These are phyloP conservation scores for Strigops habroptila DNA, from an alignment of 2,113 vertebrate species.

Conservation along the genomic window DNA sequence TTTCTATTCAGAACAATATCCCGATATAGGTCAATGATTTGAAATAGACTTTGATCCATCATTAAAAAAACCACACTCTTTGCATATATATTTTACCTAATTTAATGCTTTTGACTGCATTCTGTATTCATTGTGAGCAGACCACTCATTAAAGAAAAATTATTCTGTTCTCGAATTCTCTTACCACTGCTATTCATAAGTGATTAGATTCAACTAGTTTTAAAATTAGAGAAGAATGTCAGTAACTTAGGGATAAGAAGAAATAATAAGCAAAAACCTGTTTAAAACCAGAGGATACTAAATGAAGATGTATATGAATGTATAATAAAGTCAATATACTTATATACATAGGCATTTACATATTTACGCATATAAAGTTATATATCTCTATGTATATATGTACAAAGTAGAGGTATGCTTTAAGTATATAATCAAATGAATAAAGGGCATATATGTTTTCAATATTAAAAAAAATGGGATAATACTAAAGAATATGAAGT, in stretches of 20 bases:
- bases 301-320: neutral
- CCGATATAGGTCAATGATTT: neutral
- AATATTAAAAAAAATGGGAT: neutral
- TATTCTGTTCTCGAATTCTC: neutral
- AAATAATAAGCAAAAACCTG: neutral
- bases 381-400: neutral
- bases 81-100: neutral
- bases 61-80: neutral
- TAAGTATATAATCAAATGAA: neutral
- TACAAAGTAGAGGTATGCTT: neutral
- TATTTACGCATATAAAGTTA: neutral
- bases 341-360: neutral
- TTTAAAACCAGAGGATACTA: neutral
- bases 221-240: neutral
- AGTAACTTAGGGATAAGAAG: neutral
- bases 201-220: conserved; percentile 11
- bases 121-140: neutral
- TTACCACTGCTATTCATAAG: neutral
- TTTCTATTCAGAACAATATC: neutral
- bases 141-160: neutral
- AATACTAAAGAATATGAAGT: neutral
- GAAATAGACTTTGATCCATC: neutral
- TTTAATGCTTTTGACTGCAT: neutral
- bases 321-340: neutral
- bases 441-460: neutral